phyloP scores from a whole-genome alignment of 1,140 invertebrate genomes.

The Zaprionus kolodkinae region DNA sequence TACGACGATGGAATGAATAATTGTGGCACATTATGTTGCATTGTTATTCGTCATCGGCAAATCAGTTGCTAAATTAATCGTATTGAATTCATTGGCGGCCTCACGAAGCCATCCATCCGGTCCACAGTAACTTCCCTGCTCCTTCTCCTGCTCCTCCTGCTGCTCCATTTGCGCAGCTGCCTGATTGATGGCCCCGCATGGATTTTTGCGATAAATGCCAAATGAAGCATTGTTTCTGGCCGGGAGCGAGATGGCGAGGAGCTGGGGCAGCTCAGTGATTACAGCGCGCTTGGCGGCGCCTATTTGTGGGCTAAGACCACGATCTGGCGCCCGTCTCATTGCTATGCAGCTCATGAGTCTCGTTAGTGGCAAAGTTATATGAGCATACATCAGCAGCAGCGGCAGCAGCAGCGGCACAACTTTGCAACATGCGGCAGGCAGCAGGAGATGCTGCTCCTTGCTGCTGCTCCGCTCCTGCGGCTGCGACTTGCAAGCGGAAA shows the following conservation, averaged over 20 bases:
- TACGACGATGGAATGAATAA: slow-evolving; percentile 65
- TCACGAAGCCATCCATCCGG: slow-evolving; percentile 41
- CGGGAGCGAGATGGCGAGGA: neutral
- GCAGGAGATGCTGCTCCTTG: neutral
- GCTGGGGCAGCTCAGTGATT: slow-evolving; percentile 39
- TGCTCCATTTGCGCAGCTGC: slow-evolving; percentile 40
- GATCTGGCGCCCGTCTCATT: slow-evolving; percentile 52
- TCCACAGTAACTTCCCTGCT: no score
- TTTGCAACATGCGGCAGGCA: slow-evolving; percentile 67
- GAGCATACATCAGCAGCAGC: slow-evolving; percentile 71
- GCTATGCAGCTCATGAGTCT: slow-evolving; percentile 80
- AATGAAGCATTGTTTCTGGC: slow-evolving; percentile 41
- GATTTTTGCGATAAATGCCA: slow-evolving; percentile 38
- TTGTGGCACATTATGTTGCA: slow-evolving; percentile 74
- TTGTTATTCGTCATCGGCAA: slow-evolving; percentile 75
- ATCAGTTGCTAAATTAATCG: slow-evolving; percentile 79
- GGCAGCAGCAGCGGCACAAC: slow-evolving; percentile 57
- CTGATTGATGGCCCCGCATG: slow-evolving; percentile 61
- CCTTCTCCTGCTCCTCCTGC: neutral
- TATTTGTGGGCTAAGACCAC: slow-evolving; percentile 40
- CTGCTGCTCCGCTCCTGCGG: neutral
- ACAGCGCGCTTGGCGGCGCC: slow-evolving; percentile 43
- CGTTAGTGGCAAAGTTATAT: slow-evolving; percentile 82
- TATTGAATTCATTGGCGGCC: slow-evolving; percentile 66
- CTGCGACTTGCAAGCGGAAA: slow-evolving; percentile 63